phyloP scores from a whole-genome alignment of 2,888 invertebrate species.

The Mycalesis mineus region DNA sequence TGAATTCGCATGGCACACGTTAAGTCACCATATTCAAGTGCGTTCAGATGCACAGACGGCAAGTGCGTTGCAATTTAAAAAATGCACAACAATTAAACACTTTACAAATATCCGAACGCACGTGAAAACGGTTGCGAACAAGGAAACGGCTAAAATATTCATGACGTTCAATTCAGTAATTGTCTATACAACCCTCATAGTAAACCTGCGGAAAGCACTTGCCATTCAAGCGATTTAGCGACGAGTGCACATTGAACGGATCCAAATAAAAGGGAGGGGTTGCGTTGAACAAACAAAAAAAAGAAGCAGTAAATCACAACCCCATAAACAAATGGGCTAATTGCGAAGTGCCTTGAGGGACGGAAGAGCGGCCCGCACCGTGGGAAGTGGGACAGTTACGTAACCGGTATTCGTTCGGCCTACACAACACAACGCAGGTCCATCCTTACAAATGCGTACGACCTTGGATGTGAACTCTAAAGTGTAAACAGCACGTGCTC shows the following conservation, averaged over 20 bases:
- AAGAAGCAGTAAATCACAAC: conserved; percentile 15
- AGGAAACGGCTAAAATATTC: neutral
- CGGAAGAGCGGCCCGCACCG: conserved; percentile 59
- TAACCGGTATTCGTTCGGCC: conserved; percentile 75
- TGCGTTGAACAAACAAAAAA: conserved; percentile 11
- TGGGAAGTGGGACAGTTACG: conserved; percentile 74
- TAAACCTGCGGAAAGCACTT: conserved; percentile 13
- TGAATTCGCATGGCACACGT: too few species aligned
- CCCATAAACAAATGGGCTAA: conserved; percentile 39
- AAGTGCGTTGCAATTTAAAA: too few species aligned
- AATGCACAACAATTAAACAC: too few species aligned
- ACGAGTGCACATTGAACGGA: conserved; percentile 13
- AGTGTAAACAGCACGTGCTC: conserved; percentile 75
- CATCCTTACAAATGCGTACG: conserved; percentile 78
- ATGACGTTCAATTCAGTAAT: neutral
- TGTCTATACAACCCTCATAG: neutral
- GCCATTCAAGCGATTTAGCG: conserved; percentile 5
- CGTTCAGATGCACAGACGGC: too few species aligned
- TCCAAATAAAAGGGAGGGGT: conserved; percentile 13
- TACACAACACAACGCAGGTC: conserved; percentile 52
- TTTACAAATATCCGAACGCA: too few species aligned
- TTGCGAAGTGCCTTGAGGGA: conserved; percentile 53
- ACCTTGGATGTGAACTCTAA: conserved; percentile 77
- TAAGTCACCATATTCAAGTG: too few species aligned
- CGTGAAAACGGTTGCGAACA: too few species aligned